Evolutionary conservation across 1,140 invertebrate genomes (phyloP).

Genomic region (Diplogasteroides magnus): DNA sequence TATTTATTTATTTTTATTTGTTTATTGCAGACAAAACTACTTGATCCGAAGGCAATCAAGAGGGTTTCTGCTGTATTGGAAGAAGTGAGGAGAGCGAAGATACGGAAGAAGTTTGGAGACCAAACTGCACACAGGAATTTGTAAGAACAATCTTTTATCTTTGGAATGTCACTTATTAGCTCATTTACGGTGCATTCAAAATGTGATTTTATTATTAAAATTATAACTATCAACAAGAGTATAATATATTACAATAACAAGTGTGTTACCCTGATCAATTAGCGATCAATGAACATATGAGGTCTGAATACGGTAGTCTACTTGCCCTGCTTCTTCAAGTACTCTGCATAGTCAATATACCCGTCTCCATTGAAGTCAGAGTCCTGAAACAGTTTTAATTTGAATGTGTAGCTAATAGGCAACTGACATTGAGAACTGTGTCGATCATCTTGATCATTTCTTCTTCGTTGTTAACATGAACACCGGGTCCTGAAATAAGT

Average conservation of each 20-base stretch:
- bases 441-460: constrained; percentile 16
- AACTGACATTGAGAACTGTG: not conserved
- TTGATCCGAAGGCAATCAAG: constrained; percentile 17
- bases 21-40: constrained; percentile 11
- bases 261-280: not conserved
- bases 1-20: not conserved
- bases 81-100: not conserved
- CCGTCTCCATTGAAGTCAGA: constrained; percentile 32
- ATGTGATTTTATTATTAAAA: no score
- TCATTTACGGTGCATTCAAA: no score
- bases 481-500: constrained; percentile 12
- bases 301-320: no score
- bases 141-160: not conserved
- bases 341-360: constrained; percentile 34
- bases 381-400: constrained; percentile 27
- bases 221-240: no score
- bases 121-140: constrained; percentile 15
- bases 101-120: constrained; percentile 19
- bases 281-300: no score
- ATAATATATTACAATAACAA: no score
- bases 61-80: constrained; percentile 18
- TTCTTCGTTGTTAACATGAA: constrained; percentile 22
- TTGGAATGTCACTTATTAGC: no score
- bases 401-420: not conserved
- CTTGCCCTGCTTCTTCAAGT: constrained; percentile 25